These are phyloP conservation scores for Oscheius sp. DNA, from an alignment of 2,888 invertebrate species.

Conservation along the genomic window DNA sequence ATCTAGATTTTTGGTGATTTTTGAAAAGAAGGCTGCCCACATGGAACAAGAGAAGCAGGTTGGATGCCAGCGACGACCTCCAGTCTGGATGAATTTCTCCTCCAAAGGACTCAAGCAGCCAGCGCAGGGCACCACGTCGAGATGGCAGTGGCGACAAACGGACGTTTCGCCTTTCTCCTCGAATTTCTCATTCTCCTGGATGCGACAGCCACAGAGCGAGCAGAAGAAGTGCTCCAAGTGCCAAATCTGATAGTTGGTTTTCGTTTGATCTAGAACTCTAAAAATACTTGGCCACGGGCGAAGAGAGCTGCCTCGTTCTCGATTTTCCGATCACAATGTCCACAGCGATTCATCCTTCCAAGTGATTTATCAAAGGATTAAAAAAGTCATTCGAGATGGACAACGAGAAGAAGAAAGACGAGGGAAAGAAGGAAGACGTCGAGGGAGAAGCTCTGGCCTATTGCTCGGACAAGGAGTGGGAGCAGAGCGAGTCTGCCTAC, in stretches of 20 bases:
- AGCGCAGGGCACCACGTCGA: slow-evolving; percentile 8
- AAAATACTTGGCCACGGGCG: slow-evolving; percentile 11
- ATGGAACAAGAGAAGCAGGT: slow-evolving; percentile 26
- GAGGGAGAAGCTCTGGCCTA: slow-evolving; percentile 43
- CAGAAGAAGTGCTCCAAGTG: slow-evolving; percentile 22
- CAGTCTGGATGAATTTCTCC: slow-evolving; percentile 14
- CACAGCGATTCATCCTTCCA: slow-evolving; percentile 21
- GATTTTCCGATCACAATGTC: slow-evolving; percentile 19
- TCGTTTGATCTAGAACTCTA: background rate
- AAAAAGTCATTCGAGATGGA: background rate
- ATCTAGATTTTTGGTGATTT: background rate
- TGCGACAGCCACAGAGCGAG: slow-evolving; percentile 22
- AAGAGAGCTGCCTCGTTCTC: slow-evolving; percentile 20
- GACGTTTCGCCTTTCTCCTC: slow-evolving; percentile 17
- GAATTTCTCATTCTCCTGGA: slow-evolving; percentile 25
- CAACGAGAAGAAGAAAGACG: background rate
- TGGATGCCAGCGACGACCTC: slow-evolving; percentile 19
- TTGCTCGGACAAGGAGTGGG: slow-evolving; percentile 53
- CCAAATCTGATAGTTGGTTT: slow-evolving; percentile 2
- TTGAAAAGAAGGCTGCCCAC: background rate
- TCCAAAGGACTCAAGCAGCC: slow-evolving; percentile 15
- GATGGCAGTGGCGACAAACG: slow-evolving; percentile 20
- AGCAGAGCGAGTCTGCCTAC: slow-evolving; percentile 50
- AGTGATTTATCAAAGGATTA: background rate
- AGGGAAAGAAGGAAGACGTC: background rate